Percentiles rank a stretch among this genome's conserved stretches.
Conservation (phyloP, 2,888 invertebrate genomes). For the Allolobophora icterica region DNA sequence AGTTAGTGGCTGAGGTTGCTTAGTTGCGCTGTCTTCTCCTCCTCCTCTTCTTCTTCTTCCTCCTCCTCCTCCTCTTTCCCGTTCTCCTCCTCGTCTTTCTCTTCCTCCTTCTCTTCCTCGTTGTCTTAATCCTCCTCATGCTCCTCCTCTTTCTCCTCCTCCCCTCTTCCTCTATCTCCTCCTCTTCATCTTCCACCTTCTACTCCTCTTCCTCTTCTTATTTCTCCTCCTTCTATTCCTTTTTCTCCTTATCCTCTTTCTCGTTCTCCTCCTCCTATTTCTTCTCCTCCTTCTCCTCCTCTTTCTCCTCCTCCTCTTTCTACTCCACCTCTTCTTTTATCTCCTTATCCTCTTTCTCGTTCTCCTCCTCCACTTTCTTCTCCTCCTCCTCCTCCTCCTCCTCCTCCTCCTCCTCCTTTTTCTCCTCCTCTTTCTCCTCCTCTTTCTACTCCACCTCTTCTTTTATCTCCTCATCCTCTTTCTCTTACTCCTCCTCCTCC, state of each 20-base stretch:
- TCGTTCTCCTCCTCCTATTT: not conserved
- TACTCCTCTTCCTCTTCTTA: not conserved
- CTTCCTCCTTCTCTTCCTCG: too few relatives aligned
- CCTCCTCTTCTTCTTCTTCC: not conserved
- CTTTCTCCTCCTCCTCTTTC: not conserved
- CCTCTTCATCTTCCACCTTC: not conserved
- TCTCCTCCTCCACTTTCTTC: not conserved
- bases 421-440: not conserved
- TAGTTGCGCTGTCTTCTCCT: not conserved
- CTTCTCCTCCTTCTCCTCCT: too few relatives aligned
- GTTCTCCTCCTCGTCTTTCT: too few relatives aligned
- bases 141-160: not conserved
- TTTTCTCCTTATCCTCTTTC: not conserved
- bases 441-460: too few relatives aligned
- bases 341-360: not conserved
- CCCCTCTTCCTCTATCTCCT: too few relatives aligned
- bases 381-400: too few relatives aligned
- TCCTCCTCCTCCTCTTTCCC: not conserved
- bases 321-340: not conserved
- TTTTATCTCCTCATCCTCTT: too few relatives aligned
- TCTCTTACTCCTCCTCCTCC: too few relatives aligned
- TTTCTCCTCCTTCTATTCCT: not conserved
- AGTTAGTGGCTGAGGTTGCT: not conserved
- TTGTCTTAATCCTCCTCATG: not conserved
- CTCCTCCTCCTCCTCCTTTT: too few relatives aligned